Base-by-base conservation (phyloP, 2,888 invertebrate genomes). In the Cosmia pyralina region DNA sequence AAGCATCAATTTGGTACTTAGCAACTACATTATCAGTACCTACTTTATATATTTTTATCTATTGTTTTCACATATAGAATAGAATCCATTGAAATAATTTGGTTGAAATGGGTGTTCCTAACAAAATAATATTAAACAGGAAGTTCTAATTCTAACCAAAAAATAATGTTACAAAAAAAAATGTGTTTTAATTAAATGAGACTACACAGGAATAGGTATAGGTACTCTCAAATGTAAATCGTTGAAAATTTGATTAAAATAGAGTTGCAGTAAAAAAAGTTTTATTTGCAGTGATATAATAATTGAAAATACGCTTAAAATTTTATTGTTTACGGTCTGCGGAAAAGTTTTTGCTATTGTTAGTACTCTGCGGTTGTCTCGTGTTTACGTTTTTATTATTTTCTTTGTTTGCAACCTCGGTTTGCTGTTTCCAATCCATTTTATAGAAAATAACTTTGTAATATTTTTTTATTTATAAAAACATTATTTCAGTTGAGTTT, bases 361-460 rank as follows among this genome's bases (percentile, higher is more conserved):
- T 75, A 71, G 70, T 66, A 84, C 81, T 84, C 75, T 28, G 70
- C 17, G 59, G 82, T 81, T 52, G 66, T 64, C 58, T 59, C 38
- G 52, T 46, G 60, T 58, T 75, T 69, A 69, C 59, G 55, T 64
- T 81, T 70, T 81, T 63, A 67, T 65, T 55, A 67, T 72, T 64
- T 48, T 64, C 28, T 69, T 69, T 69, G 69, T 82, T 74, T 28
- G 44, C 11, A 63, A 76, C 80, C 53, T 66, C 50, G 48, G 44
- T 71, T 72, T 62, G 50, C 38, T 65, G 72, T 60, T 57, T 7
- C n/a, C 17, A 52, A 68, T 68, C 8, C 1, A 59, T 28, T 28
- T 79, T 69, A 63, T 22, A 22, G 19, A n/a, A 58, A 66, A 63
- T 10, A 38, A 44, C 8, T 44, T 64, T 65, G 22, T 46, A 6